Percentiles rank a stretch among this genome's conserved stretches.
These are phyloP conservation scores for Prunella strophiata DNA, from an alignment of 2,797 vertebrate species.

Conservation along the genomic window DNA sequence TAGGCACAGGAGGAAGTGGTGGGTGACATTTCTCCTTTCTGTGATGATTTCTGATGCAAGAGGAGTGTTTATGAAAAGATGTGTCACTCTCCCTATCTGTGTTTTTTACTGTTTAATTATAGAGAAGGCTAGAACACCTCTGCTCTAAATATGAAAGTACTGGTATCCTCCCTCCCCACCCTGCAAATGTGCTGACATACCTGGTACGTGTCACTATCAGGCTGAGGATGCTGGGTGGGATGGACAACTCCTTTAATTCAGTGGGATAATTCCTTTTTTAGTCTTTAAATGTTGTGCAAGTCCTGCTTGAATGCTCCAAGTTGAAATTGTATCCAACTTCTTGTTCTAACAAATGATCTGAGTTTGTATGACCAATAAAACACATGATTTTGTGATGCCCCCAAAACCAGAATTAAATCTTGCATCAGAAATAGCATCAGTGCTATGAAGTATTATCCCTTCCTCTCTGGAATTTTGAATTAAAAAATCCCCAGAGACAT, in stretches of 20 bases:
- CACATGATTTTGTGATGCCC: neutral
- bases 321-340: neutral
- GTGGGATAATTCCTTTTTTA: neutral
- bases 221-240: neutral
- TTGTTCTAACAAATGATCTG: neutral
- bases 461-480: neutral
- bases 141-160: neutral
- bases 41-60: constrained; percentile 7
- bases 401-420: neutral
- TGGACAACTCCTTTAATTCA: neutral
- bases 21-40: neutral
- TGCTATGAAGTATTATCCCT: neutral
- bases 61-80: neutral
- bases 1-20: neutral
- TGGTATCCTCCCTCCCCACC: neutral
- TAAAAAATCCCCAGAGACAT: neutral
- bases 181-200: neutral
- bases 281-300: neutral
- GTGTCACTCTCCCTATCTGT: neutral
- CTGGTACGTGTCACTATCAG: neutral
- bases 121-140: neutral
- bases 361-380: neutral
- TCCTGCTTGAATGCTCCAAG: neutral
- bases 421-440: fast-evolving
- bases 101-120: constrained; percentile 25